Conservation (phyloP, 2,888 invertebrate species). For the Andrena marginata region DNA sequence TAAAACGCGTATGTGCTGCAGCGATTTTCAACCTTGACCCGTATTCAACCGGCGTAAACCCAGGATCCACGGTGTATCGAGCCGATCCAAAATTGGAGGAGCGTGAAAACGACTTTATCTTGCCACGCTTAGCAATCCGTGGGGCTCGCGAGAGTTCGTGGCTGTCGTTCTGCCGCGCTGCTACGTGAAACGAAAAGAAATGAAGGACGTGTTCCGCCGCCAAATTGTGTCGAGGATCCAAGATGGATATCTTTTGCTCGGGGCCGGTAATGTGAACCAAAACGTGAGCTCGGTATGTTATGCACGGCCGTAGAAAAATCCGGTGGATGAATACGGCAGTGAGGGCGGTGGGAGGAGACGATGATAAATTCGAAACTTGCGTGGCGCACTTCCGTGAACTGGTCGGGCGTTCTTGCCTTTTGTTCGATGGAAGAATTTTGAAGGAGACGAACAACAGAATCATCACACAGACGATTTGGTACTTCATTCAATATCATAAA, state of each 20-base stretch:
- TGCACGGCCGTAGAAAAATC: conserved; percentile 13
- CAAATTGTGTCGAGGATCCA: conserved; percentile 81
- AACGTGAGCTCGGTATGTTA: conserved; percentile 37
- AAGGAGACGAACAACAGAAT: background rate
- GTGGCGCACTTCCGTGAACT: conserved; percentile 30
- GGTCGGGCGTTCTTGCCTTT: conserved; percentile 20
- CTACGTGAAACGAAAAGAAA: conserved; percentile 77
- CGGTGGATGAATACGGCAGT: background rate
- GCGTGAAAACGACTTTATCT: conserved; percentile 48
- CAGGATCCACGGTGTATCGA: conserved; percentile 71
- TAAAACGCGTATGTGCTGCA: conserved; percentile 48
- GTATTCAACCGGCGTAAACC: conserved; percentile 70
- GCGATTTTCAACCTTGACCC: conserved; percentile 81
- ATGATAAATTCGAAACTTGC: conserved; percentile 29
- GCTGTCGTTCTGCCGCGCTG: conserved; percentile 34
- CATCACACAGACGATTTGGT: background rate
- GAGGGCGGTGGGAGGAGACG: background rate
- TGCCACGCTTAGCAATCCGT: background rate
- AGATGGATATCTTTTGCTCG: conserved; percentile 64
- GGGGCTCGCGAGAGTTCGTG: conserved; percentile 19
- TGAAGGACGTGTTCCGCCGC: conserved; percentile 78
- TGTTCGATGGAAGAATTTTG: background rate
- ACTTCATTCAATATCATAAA: too few relatives aligned
- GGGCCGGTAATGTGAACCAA: conserved; percentile 39
- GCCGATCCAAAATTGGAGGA: conserved; percentile 52